Evolutionary conservation across 2,797 vertebrate genomes (phyloP).

Genomic region (Anguilla anguilla): DNA sequence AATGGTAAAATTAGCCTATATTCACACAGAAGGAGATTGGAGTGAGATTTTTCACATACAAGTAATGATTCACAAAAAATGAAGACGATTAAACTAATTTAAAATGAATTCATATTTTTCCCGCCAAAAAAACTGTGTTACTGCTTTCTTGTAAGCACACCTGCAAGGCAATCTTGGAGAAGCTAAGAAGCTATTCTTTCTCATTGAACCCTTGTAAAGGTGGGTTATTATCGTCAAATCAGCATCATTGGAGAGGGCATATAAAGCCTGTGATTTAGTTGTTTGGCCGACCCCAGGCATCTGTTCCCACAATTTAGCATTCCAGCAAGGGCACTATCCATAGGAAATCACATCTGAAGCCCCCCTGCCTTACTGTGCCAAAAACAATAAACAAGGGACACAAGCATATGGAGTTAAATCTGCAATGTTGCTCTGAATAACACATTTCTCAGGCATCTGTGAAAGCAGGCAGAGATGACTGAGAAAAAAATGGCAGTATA

Average conservation of each 20-base stretch:
- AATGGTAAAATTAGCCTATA: not conserved
- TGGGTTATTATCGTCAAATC: slow-evolving; percentile 3
- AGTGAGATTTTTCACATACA: not conserved
- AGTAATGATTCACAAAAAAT: not conserved
- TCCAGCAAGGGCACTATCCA: not conserved
- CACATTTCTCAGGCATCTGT: slow-evolving; percentile 8
- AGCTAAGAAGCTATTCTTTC: not conserved
- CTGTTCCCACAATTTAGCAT: not conserved
- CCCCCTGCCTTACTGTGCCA: slow-evolving; percentile 29
- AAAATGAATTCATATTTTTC: not conserved
- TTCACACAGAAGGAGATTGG: not conserved
- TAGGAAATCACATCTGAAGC: slow-evolving; percentile 33
- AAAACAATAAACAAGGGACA: slow-evolving; percentile 51
- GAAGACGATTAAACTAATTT: not conserved
- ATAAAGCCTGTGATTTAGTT: slow-evolving; percentile 16
- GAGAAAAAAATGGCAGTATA: not conserved
- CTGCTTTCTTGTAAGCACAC: not conserved
- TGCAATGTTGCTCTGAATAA: not conserved
- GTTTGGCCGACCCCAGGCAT: not conserved
- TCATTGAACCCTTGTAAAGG: not conserved
- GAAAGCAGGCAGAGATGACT: not conserved
- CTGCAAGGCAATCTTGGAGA: not conserved
- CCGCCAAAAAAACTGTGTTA: no score
- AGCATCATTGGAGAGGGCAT: not conserved
- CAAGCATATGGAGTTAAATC: slow-evolving; percentile 23